A percentile compares a stretch with the other conserved stretches of the same genome.
These are phyloP conservation scores for Panorpa germanica DNA, from an alignment of 2,888 invertebrate genomes.

Conservation along the genomic window DNA sequence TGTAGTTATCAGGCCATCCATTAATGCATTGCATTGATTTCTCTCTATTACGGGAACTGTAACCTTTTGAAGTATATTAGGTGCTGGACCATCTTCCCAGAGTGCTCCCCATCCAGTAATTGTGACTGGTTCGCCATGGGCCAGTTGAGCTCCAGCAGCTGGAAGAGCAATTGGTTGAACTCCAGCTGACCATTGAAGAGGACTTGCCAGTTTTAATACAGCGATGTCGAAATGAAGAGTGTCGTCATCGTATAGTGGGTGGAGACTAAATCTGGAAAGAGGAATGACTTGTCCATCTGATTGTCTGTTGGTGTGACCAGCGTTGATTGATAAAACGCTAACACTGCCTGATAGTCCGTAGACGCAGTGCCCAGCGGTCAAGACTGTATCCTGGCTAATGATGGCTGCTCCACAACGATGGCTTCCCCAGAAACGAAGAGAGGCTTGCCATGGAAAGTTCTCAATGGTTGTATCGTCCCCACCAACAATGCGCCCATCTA, in stretches of 20 bases:
- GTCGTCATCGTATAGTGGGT: slow-evolving; percentile 28
- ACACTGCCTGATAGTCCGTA: too few relatives aligned
- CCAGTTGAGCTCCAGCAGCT: slow-evolving; percentile 16
- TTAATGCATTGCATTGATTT: too few relatives aligned
- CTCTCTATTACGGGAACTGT: too few relatives aligned
- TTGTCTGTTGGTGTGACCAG: slow-evolving; percentile 30
- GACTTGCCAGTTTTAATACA: slow-evolving; percentile 28
- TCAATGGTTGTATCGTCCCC: slow-evolving; percentile 22
- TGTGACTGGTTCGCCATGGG: slow-evolving; percentile 20
- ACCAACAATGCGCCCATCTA: slow-evolving; percentile 24
- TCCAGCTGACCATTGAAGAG: slow-evolving; percentile 26
- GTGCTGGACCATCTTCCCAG: too few relatives aligned
- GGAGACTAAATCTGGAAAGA: slow-evolving; percentile 27
- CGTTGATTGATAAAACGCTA: slow-evolving; percentile 26
- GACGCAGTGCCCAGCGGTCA: slow-evolving; percentile 25
- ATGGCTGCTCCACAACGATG: slow-evolving; percentile 24
- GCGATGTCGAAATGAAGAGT: slow-evolving; percentile 40
- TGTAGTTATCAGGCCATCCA: too few relatives aligned
- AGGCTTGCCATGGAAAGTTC: slow-evolving; percentile 23
- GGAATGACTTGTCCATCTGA: slow-evolving; percentile 29
- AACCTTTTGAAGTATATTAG: too few relatives aligned
- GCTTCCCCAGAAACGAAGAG: slow-evolving; percentile 18
- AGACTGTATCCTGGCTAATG: slow-evolving; percentile 19
- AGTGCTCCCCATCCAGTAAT: slow-evolving; percentile 22
- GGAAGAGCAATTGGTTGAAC: slow-evolving; percentile 27